Percentiles rank a stretch among this genome's conserved stretches.
Conservation (phyloP, 2,113 vertebrate species). For the Fukomys damarensis region DNA sequence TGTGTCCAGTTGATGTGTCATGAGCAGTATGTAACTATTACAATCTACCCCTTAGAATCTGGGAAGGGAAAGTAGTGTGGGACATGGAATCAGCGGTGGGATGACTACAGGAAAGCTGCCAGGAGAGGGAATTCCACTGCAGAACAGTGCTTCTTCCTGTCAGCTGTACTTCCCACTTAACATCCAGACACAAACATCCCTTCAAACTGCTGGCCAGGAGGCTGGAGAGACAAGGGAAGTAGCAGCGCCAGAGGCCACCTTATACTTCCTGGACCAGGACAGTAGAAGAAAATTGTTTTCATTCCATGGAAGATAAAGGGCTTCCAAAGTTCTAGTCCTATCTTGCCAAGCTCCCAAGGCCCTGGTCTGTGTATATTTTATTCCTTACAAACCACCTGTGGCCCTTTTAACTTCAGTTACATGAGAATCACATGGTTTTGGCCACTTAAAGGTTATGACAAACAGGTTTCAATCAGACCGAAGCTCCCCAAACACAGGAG, state of each 20-base stretch:
- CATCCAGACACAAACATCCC: background rate
- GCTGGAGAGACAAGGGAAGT: background rate
- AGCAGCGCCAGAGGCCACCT: fast-evolving
- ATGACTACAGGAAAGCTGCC: background rate
- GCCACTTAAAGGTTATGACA: background rate
- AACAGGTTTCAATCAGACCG: background rate
- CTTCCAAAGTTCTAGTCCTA: background rate
- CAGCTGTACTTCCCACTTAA: background rate
- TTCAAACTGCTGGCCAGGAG: background rate
- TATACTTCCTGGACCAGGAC: background rate
- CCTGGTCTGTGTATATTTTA: background rate
- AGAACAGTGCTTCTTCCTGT: background rate
- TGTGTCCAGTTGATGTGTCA: background rate
- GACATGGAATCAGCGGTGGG: background rate
- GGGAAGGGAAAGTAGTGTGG: background rate
- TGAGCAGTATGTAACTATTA: background rate
- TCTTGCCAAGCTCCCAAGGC: background rate
- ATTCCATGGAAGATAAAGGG: background rate
- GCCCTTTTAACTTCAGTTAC: background rate
- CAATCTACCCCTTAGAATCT: background rate
- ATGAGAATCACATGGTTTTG: background rate
- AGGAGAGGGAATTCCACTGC: background rate
- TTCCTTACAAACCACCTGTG: background rate
- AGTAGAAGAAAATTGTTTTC: background rate
- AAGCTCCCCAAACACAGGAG: background rate